Conservation (phyloP, 2,888 invertebrate species). For the Diarsia rubi region DNA sequence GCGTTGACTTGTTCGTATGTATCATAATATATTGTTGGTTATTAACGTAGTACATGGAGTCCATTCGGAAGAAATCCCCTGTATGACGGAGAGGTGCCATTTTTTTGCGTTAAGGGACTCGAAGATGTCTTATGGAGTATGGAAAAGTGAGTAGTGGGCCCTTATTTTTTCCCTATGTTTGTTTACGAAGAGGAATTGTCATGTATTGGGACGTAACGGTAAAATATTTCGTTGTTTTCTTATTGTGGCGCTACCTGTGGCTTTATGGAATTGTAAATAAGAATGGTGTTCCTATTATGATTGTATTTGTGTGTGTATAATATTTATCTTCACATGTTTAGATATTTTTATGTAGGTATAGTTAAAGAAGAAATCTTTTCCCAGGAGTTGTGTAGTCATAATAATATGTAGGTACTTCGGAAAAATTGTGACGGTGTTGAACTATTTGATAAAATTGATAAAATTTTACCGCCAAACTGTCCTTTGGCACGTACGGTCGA, state of each 20-base stretch:
- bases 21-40: conserved; percentile 73
- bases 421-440: background rate
- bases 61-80: conserved; percentile 59
- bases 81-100: conserved; percentile 54
- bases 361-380: background rate
- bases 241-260: conserved; percentile 25
- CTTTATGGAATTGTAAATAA: background rate
- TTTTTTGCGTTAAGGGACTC: conserved; percentile 52
- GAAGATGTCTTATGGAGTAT: conserved; percentile 18
- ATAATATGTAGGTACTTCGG: background rate
- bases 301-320: conserved; percentile 1
- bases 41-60: conserved; percentile 64
- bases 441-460: too few relatives aligned
- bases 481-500: too few relatives aligned
- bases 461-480: too few relatives aligned
- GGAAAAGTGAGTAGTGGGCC: conserved; percentile 3
- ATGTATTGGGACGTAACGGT: conserved; percentile 36
- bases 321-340: background rate
- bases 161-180: conserved; percentile 15
- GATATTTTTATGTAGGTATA: background rate
- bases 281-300: background rate
- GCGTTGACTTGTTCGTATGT: conserved; percentile 76
- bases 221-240: conserved; percentile 29
- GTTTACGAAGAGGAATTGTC: conserved; percentile 42
- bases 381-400: background rate